A percentile compares a stretch with the other conserved stretches of the same genome.
These are phyloP conservation scores for Eurytoma adleriae DNA, from an alignment of 2,888 invertebrate species.

Conservation along the genomic window DNA sequence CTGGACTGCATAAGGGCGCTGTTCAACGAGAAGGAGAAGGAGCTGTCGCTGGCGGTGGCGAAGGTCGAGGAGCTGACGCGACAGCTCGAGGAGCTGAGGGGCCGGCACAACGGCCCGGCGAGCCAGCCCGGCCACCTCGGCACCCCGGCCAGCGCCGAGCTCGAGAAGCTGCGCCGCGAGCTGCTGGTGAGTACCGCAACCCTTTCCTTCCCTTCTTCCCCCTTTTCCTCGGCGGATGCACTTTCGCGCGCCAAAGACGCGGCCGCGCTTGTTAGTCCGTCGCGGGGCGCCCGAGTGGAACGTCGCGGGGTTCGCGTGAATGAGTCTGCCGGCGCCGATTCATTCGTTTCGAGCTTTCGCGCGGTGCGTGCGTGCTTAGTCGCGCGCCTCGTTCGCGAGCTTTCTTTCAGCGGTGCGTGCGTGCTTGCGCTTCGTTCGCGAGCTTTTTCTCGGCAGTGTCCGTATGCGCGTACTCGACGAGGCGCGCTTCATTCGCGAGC, in stretches of 20 bases:
- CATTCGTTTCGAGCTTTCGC: too few species aligned
- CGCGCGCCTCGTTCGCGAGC: too few species aligned
- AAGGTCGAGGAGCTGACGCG: constrained; percentile 97
- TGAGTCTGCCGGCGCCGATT: too few species aligned
- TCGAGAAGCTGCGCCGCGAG: constrained; percentile 94
- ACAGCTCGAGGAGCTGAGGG: constrained; percentile 93
- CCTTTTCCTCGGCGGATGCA: background rate
- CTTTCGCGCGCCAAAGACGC: background rate
- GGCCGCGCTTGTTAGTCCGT: background rate
- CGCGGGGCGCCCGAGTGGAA: background rate
- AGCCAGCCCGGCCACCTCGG: constrained; percentile 81
- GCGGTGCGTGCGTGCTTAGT: too few species aligned
- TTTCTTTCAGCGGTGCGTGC: too few species aligned
- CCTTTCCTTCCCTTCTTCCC: background rate
- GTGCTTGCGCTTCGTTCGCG: too few species aligned
- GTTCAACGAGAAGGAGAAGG: constrained; percentile 98
- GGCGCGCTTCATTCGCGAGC: too few species aligned
- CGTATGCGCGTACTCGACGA: too few species aligned
- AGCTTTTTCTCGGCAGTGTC: too few species aligned
- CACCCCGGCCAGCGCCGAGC: constrained; percentile 88
- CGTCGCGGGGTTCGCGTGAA: background rate
- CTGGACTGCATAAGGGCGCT: constrained; percentile 96
- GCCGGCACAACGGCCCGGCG: constrained; percentile 76
- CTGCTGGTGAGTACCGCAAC: constrained; percentile 84
- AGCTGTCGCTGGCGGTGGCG: constrained; percentile 96